phyloP scores from a whole-genome alignment of 2,888 invertebrate species.

The Orthosia gracilis region DNA sequence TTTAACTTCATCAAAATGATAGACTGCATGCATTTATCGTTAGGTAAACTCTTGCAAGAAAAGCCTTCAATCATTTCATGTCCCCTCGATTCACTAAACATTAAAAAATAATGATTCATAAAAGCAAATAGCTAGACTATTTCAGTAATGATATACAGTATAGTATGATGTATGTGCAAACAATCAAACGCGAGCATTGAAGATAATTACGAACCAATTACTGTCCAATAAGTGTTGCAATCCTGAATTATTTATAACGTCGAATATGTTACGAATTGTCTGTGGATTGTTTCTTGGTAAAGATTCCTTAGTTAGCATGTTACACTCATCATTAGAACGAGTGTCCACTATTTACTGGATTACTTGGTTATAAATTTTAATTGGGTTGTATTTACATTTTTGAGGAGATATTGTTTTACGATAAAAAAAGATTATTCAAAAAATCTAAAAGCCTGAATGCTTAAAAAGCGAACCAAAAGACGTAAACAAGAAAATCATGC shows the following conservation, averaged over 20 bases:
- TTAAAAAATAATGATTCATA: not conserved
- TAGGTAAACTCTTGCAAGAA: not conserved
- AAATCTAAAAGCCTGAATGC: too few species aligned
- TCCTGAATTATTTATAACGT: slow-evolving; percentile 47
- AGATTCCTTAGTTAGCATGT: slow-evolving; percentile 9
- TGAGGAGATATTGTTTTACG: too few species aligned
- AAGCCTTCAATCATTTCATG: not conserved
- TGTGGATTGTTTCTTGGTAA: not conserved
- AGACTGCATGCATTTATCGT: not conserved
- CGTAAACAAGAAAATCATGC: too few species aligned
- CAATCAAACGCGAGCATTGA: slow-evolving; percentile 36
- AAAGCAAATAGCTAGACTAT: slow-evolving; percentile 6
- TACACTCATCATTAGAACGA: not conserved
- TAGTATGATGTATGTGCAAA: slow-evolving; percentile 38
- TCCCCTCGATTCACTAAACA: slow-evolving; percentile 1
- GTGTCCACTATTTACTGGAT: not conserved
- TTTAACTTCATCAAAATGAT: not conserved
- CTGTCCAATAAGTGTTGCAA: slow-evolving; percentile 38
- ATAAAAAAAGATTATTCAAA: too few species aligned
- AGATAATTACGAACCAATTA: slow-evolving; percentile 59
- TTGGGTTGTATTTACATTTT: too few species aligned
- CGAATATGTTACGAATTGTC: slow-evolving; percentile 23
- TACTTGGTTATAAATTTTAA: too few species aligned
- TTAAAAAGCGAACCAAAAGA: too few species aligned
- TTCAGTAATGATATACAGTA: slow-evolving; percentile 11